Evolutionary conservation across 2,888 invertebrate genomes (phyloP), one percentile per base, ranked within the genome.

Genomic region (Gari tellinella): DNA sequence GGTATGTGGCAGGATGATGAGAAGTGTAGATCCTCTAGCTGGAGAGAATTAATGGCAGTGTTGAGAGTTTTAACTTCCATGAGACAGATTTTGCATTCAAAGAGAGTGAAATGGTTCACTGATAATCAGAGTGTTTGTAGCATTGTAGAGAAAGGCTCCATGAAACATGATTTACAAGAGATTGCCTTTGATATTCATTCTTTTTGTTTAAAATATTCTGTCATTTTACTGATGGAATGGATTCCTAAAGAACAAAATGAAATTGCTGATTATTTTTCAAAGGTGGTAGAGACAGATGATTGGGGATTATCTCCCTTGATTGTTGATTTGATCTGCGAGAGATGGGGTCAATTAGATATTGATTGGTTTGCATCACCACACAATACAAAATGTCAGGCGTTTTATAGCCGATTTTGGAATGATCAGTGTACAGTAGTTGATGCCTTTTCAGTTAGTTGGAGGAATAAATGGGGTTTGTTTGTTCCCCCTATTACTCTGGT

Each of bases 401-500:
- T 74, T 72, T 81, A 74, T 65, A 56, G 60, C 12, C 48, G 65
- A 41, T 72, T 67, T 67, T 75, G 70, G 70, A 46, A 56, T 60
- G n/a, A 40, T 17, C 45, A 51, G 12, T 41, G 45, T 3, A 2
- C 45, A 31, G 70, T 70, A 15, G 53, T 66, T n/a, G 70, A 70
- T 51, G 69, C 70, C 7, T 76, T 67, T 45, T 46, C 66, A 12
- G 26, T 53, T 37, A 37, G 55, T 19, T 76, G 67, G 75, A 38
- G 55, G 12, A 19, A 31, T 3, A 7, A 12, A 15, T 63, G 62
- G 43, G 70, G 70, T 1, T 31, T 75, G 2, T 75, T 48, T 60
- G 75, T 75, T 14, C 75, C 75, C 1, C 68, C 69, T 15, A 46
- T 66, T 17, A 41, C 41, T 26, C 19, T 65, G 17, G 56, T 68